A percentile compares a stretch with the other conserved stretches of the same genome.
phyloP scores from a whole-genome alignment of 2,113 vertebrate species.

The Mesocricetus auratus region DNA sequence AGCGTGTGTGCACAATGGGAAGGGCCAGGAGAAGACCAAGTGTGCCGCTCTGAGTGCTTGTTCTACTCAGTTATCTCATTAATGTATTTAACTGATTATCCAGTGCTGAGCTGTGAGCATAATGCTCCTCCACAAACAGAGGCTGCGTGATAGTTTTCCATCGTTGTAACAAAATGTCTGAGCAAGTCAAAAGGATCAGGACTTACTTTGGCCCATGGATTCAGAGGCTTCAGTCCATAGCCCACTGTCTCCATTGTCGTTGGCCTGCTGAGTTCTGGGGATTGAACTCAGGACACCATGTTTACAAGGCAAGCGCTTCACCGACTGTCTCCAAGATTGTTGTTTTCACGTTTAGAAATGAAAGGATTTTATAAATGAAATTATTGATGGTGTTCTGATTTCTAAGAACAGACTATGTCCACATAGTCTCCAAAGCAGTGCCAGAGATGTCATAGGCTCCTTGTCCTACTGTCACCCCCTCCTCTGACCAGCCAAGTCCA shows the following conservation, averaged over 20 bases:
- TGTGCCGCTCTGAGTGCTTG: neutral
- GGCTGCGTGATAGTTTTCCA: neutral
- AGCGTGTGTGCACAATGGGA: no score
- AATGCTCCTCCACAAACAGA: neutral
- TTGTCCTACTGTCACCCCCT: neutral
- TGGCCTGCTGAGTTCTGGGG: neutral
- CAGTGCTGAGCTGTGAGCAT: neutral
- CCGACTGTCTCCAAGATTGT: neutral
- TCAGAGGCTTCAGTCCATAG: neutral
- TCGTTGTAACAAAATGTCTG: neutral
- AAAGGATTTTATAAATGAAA: neutral
- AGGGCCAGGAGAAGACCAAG: neutral
- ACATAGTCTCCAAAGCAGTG: neutral
- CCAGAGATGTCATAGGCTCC: neutral
- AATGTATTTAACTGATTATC: neutral
- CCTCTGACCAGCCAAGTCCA: neutral
- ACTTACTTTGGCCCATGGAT: neutral
- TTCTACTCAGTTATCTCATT: slow-evolving; percentile 18
- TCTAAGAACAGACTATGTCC: neutral
- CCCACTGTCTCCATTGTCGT: no score
- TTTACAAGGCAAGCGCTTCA: neutral
- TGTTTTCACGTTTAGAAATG: neutral
- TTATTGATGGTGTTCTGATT: neutral
- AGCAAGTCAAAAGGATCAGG: neutral
- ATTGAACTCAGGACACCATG: neutral